Conservation (phyloP, 2,888 invertebrate genomes). For the Phytoseiulus persimilis region DNA sequence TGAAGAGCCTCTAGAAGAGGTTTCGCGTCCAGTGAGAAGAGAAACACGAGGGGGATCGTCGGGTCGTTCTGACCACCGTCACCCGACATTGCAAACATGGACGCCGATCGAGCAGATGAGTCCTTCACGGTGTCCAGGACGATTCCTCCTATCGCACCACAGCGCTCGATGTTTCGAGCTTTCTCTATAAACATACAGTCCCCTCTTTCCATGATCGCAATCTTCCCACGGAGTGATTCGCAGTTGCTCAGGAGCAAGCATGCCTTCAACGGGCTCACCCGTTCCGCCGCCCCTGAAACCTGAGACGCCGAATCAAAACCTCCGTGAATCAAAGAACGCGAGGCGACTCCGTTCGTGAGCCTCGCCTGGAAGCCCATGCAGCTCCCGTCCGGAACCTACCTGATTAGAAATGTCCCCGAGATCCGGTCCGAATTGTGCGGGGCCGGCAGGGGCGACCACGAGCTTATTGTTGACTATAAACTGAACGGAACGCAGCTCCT, state of each 20-base stretch:
- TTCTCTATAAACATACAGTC: conserved; percentile 94
- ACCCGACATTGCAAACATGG: conserved; percentile 92
- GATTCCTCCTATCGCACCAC: conserved; percentile 74
- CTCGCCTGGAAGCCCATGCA: neutral
- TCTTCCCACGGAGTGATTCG: conserved; percentile 60
- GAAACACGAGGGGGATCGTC: conserved; percentile 77
- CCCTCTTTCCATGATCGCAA: conserved; percentile 78
- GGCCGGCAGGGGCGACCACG: conserved; percentile 64
- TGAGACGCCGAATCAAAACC: conserved; percentile 48
- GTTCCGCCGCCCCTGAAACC: conserved; percentile 59
- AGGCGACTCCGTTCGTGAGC: neutral
- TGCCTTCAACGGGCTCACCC: conserved; percentile 64
- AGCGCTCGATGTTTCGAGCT: conserved; percentile 69
- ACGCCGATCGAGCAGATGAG: conserved; percentile 65
- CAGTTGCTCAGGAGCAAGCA: conserved; percentile 57
- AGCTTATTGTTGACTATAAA: conserved; percentile 54
- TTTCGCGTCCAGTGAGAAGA: conserved; percentile 68
- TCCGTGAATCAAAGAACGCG: neutral
- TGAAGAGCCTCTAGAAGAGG: conserved; percentile 59
- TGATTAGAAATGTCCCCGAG: conserved; percentile 50
- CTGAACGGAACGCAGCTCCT: conserved; percentile 56
- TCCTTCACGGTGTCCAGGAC: conserved; percentile 70
- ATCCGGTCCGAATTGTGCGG: conserved; percentile 79
- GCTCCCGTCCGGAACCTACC: conserved; percentile 40
- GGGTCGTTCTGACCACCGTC: conserved; percentile 75